Evolutionary conservation across 92 coral and sea anemone genomes (phyloP).

Genomic region (Palythoa heliodiscus): DNA sequence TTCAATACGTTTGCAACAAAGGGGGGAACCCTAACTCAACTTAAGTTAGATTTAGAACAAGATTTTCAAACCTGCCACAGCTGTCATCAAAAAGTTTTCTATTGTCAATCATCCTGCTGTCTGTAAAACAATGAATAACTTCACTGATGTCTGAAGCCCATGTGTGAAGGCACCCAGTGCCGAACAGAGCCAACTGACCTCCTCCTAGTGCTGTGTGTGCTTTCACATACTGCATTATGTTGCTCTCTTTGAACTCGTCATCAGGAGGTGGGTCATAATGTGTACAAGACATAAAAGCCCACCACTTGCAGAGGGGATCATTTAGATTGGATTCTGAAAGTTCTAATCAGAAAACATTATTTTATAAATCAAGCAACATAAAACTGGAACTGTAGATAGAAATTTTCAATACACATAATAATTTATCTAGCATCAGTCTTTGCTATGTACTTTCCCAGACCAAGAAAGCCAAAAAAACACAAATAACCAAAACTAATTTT

Average conservation of each 20-base stretch:
- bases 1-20: no score
- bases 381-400: not conserved
- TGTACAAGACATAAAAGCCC: conserved; percentile 95
- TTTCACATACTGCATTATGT: conserved; percentile 75
- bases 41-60: no score
- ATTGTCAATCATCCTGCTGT: conserved; percentile 73
- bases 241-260: conserved; percentile 67
- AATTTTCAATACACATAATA: not conserved
- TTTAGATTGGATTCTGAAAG: conserved; percentile 69
- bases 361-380: not conserved
- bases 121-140: conserved; percentile 77
- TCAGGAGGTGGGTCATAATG: conserved; percentile 88
- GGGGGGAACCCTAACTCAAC: no score
- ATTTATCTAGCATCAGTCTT: no score
- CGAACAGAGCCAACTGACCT: conserved; percentile 90
- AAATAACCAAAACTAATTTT: no score
- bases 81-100: conserved; percentile 92
- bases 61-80: conserved; percentile 68
- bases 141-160: conserved; percentile 87
- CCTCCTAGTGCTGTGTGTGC: conserved; percentile 99
- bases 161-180: conserved; percentile 94
- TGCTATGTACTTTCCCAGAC: no score
- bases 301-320: conserved; percentile 86
- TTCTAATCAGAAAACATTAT: conserved; percentile 49
- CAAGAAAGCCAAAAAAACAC: no score